phyloP scores from a whole-genome alignment of 2,888 invertebrate species.

The Epiperipatus broadwayi region DNA sequence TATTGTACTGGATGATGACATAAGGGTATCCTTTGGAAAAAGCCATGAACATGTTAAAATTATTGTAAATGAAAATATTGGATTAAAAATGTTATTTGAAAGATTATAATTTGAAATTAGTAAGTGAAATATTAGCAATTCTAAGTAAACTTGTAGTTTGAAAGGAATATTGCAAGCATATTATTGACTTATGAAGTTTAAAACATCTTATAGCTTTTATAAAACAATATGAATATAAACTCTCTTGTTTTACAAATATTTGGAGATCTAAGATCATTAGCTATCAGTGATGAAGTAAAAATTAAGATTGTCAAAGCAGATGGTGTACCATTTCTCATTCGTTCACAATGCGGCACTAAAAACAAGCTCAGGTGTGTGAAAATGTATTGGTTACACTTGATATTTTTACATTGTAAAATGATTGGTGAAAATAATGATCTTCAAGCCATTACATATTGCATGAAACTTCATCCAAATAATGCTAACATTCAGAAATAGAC shows the following conservation, averaged over 20 bases:
- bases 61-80: conserved; percentile 42
- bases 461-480: conserved; percentile 47
- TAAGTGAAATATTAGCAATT: conserved; percentile 54
- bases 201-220: conserved; percentile 43
- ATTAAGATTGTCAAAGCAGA: conserved; percentile 49
- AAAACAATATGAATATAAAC: too few species aligned
- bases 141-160: conserved; percentile 55
- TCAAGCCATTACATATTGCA: conserved; percentile 45
- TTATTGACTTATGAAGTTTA: conserved; percentile 54
- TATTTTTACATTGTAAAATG: conserved; percentile 44
- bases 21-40: conserved; percentile 65
- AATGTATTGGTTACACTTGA: conserved; percentile 48
- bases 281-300: conserved; percentile 71
- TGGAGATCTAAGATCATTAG: conserved; percentile 57
- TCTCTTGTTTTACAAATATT: too few species aligned
- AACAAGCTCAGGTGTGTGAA: conserved; percentile 17
- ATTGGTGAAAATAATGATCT: conserved; percentile 51
- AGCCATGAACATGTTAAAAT: conserved; percentile 62
- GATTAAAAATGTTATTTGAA: conserved; percentile 43
- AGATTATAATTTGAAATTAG: conserved; percentile 41
- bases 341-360: conserved; percentile 40
- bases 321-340: conserved; percentile 48
- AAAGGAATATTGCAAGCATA: conserved; percentile 60
- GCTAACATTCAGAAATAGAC: conserved; percentile 48
- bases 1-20: conserved; percentile 65